These are phyloP conservation scores for Sialis lutaria DNA, from an alignment of 2,888 invertebrate genomes.

Conservation along the genomic window DNA sequence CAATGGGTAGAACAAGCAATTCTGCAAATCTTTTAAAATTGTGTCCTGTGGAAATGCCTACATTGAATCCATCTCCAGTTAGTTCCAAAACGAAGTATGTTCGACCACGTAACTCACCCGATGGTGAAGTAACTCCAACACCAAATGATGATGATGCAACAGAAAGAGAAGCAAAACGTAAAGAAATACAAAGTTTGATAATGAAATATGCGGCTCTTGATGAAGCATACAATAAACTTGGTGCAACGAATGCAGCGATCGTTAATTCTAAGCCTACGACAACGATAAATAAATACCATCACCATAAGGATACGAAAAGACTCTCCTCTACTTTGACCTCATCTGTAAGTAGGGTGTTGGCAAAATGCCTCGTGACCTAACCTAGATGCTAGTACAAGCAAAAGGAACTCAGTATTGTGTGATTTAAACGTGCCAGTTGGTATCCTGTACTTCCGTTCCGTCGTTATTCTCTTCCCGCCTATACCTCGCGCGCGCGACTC, in stretches of 20 bases:
- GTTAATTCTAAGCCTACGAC: slow-evolving; percentile 29
- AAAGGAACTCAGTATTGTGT: no score
- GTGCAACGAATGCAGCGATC: slow-evolving; percentile 26
- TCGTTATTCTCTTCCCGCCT: neutral
- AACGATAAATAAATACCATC: slow-evolving; percentile 19
- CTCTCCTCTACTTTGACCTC: slow-evolving; percentile 15
- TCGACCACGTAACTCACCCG: neutral
- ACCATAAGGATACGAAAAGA: slow-evolving; percentile 22
- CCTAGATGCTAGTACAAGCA: neutral
- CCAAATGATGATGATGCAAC: slow-evolving; percentile 34
- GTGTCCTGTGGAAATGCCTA: slow-evolving; percentile 33
- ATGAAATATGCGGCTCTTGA: slow-evolving; percentile 68
- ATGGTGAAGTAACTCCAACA: slow-evolving; percentile 19
- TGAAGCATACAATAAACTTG: slow-evolving; percentile 41
- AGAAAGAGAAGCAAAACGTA: slow-evolving; percentile 63
- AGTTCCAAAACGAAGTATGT: neutral
- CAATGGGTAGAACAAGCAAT: slow-evolving; percentile 37
- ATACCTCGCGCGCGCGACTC: neutral
- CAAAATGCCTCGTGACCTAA: neutral
- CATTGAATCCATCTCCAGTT: slow-evolving; percentile 6
- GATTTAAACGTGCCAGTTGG: no score
- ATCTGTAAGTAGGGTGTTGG: slow-evolving; percentile 22
- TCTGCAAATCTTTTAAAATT: slow-evolving; percentile 25
- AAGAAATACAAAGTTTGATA: slow-evolving; percentile 67
- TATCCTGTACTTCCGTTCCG: neutral